Percentiles rank a stretch among this genome's conserved stretches.
phyloP scores from a whole-genome alignment of 2,797 vertebrate species.

The Halcyon chelicuti region DNA sequence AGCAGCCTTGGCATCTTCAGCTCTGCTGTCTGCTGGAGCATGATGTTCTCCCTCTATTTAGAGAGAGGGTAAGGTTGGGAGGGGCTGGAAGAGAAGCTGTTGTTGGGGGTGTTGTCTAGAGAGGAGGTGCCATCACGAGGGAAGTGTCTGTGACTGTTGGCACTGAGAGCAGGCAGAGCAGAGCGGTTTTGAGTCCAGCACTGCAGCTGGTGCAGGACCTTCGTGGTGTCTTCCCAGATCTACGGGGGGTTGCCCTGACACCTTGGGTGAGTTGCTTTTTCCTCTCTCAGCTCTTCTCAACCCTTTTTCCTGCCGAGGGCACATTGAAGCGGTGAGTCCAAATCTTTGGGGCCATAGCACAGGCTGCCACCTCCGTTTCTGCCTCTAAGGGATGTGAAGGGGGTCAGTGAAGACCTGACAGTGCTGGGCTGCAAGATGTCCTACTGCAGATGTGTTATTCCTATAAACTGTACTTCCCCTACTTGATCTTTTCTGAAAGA shows the following conservation, averaged over 20 bases:
- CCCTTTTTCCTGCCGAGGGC: not conserved
- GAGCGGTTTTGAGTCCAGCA: fast-evolving
- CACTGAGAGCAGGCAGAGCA: not conserved
- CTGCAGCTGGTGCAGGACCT: not conserved
- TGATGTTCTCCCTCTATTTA: not conserved
- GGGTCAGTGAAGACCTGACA: not conserved
- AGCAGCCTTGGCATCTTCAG: not conserved
- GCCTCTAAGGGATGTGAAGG: fast-evolving
- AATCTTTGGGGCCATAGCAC: fast-evolving
- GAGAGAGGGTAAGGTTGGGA: not conserved
- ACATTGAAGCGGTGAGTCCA: fast-evolving
- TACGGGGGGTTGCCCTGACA: not conserved
- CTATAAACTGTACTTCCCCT: not conserved
- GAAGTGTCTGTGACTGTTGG: not conserved
- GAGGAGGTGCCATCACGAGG: not conserved
- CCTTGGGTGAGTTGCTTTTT: not conserved
- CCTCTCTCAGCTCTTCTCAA: not conserved
- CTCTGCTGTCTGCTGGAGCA: not conserved
- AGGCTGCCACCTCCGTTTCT: not conserved
- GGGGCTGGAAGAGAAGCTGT: not conserved
- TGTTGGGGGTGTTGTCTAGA: not conserved
- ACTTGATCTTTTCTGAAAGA: not conserved
- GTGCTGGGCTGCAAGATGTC: not conserved
- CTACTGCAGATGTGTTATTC: not conserved
- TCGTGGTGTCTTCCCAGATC: not conserved